These are phyloP conservation scores for Carollia perspicillata DNA, from an alignment of 2,113 vertebrate species.

Conservation along the genomic window DNA sequence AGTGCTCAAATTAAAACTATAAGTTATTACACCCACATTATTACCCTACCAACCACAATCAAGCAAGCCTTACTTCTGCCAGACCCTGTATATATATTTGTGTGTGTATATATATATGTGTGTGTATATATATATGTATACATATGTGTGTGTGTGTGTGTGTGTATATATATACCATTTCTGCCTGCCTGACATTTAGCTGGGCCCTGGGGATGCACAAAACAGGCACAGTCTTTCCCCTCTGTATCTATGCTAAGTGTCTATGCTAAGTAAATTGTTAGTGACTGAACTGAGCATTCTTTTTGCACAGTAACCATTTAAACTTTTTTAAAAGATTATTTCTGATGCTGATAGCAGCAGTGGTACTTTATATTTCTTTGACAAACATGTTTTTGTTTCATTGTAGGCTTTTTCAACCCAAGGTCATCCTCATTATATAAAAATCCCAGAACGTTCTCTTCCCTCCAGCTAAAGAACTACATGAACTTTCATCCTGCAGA, in stretches of 20 bases:
- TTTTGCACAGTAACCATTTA: neutral
- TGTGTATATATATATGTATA: too few species aligned
- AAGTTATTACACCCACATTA: too few species aligned
- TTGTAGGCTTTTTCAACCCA: constrained; percentile 38
- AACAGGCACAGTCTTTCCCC: neutral
- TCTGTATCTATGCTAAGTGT: neutral
- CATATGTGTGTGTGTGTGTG: too few species aligned
- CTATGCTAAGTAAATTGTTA: neutral
- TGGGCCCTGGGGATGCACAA: neutral
- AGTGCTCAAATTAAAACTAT: too few species aligned
- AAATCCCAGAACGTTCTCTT: constrained; percentile 37
- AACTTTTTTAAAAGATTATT: neutral
- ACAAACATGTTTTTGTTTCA: constrained; percentile 28
- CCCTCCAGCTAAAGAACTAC: constrained; percentile 48
- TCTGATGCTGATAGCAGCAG: neutral
- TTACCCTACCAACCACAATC: too few species aligned
- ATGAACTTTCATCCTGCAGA: constrained; percentile 53
- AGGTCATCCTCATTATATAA: constrained; percentile 66
- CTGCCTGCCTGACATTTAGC: neutral
- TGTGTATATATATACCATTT: neutral
- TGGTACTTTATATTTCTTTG: neutral
- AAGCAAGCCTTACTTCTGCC: too few species aligned
- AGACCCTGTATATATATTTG: too few species aligned
- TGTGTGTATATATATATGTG: too few species aligned
- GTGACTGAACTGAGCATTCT: neutral